These are phyloP conservation scores for Hippopotamus amphibius DNA, from an alignment of 2,113 vertebrate genomes.

Conservation along the genomic window DNA sequence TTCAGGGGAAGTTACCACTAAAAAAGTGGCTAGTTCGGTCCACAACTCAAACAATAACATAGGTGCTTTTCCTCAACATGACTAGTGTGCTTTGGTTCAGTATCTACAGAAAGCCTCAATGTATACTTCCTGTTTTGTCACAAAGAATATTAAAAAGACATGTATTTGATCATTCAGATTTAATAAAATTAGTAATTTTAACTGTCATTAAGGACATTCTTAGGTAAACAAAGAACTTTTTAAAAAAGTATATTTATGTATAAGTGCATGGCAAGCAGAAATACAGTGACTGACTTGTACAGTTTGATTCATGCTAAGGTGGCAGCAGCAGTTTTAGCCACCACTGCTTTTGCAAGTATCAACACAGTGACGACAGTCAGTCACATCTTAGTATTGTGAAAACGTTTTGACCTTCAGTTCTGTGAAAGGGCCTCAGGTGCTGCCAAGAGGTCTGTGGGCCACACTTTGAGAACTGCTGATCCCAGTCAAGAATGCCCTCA, in stretches of 20 bases:
- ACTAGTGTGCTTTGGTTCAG: background rate
- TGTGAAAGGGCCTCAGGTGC: background rate
- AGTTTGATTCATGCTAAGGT: background rate
- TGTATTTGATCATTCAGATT: background rate
- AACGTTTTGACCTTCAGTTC: background rate
- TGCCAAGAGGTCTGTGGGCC: background rate
- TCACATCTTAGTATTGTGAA: background rate
- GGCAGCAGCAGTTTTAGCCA: background rate
- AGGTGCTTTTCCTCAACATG: background rate
- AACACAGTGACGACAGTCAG: background rate
- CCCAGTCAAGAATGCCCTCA: background rate
- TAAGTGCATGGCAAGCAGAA: background rate
- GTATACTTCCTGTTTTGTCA: background rate
- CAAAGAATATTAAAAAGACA: background rate
- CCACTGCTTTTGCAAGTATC: background rate
- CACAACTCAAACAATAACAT: background rate
- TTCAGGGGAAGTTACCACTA: slow-evolving; percentile 16
- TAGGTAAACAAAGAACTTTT: background rate
- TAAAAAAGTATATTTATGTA: background rate
- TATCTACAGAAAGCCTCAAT: background rate
- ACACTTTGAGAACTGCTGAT: background rate
- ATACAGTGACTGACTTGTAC: background rate
- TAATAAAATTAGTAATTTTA: slow-evolving; percentile 5
- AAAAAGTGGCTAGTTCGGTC: background rate
- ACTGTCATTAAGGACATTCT: background rate